Evolutionary conservation across 1,140 invertebrate genomes (phyloP).

Genomic region (Ruditapes philippinarum): DNA sequence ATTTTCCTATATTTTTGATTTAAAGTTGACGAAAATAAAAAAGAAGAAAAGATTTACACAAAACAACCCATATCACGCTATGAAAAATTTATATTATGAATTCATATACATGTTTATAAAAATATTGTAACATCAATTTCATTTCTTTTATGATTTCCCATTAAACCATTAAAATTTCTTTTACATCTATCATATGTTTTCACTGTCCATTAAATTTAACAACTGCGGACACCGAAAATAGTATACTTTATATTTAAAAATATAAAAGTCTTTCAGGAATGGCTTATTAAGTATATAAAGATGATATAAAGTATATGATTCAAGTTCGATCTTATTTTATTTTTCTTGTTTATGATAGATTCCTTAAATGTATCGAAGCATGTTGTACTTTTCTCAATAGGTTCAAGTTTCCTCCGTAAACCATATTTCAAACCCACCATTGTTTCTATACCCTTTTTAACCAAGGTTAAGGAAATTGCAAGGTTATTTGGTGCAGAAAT

Average conservation of each 20-base stretch:
- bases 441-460: neutral
- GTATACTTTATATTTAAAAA: too few relatives aligned
- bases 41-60: too few relatives aligned
- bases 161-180: neutral
- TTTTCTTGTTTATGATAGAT: constrained; percentile 11
- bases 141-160: neutral
- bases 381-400: constrained; percentile 9
- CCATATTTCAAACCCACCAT: neutral
- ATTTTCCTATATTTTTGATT: too few relatives aligned
- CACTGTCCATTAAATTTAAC: neutral
- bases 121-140: neutral
- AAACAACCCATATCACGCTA: too few relatives aligned
- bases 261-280: too few relatives aligned
- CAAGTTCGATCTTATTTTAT: neutral
- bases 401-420: constrained; percentile 19
- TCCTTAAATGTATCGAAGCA: neutral
- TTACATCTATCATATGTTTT: neutral
- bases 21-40: too few relatives aligned
- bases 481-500: constrained; percentile 4
- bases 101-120: too few relatives aligned
- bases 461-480: neutral
- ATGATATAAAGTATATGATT: constrained; percentile 5
- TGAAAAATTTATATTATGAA: too few relatives aligned
- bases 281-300: neutral
- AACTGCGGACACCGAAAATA: neutral